phyloP scores from a whole-genome alignment of 2,113 vertebrate species.

The Platanista minor region DNA sequence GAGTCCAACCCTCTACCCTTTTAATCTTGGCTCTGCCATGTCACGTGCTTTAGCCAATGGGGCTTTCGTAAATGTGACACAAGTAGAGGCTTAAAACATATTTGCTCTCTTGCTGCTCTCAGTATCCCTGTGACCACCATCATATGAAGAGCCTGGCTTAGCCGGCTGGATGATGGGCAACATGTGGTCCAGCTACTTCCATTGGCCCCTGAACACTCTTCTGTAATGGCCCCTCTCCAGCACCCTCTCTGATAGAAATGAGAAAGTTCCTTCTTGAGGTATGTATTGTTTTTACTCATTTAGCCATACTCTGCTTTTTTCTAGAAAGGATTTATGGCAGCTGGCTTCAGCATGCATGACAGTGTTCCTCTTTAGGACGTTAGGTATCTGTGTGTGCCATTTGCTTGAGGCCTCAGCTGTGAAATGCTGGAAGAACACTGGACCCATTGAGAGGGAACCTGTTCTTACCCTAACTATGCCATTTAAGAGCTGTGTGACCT shows the following conservation, averaged over 20 bases:
- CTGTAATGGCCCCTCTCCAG: background rate
- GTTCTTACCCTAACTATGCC: background rate
- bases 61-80: background rate
- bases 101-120: background rate
- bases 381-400: background rate
- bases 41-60: background rate
- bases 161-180: background rate
- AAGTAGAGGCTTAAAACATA: background rate
- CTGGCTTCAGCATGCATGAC: background rate
- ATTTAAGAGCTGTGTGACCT: background rate
- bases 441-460: background rate
- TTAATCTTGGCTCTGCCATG: background rate
- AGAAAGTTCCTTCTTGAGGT: background rate
- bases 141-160: background rate
- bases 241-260: background rate
- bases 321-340: background rate
- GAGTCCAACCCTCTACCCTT: background rate
- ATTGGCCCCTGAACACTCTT: background rate
- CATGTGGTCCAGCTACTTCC: background rate
- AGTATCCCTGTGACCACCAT: background rate
- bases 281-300: background rate
- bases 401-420: background rate
- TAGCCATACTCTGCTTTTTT: background rate
- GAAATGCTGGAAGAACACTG: background rate
- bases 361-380: background rate